Conservation (phyloP, 2,797 vertebrate species). For the Brachyalestes nurse region DNA sequence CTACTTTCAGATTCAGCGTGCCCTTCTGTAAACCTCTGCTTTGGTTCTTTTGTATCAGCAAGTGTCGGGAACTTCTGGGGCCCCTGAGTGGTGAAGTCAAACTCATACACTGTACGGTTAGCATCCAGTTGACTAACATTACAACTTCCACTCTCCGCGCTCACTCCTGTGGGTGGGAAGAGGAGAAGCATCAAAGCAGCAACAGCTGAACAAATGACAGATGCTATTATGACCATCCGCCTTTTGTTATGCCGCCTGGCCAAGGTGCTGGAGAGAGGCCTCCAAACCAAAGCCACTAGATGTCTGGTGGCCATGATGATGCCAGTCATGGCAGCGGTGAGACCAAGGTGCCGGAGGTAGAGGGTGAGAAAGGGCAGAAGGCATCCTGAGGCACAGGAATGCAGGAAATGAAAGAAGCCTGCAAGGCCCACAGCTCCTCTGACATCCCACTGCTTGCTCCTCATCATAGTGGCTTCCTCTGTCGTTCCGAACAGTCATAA, state of each 20-base stretch:
- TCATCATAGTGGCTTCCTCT: conserved; percentile 66
- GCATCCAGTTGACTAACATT: conserved; percentile 58
- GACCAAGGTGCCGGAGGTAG: conserved; percentile 84
- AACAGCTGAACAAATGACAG: conserved; percentile 76
- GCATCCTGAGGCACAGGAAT: conserved; percentile 77
- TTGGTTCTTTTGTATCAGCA: conserved; percentile 19
- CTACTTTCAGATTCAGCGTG: not conserved
- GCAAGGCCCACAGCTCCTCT: conserved; percentile 79
- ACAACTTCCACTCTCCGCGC: conserved; percentile 59
- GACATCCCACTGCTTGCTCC: conserved; percentile 83
- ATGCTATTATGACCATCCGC: conserved; percentile 73
- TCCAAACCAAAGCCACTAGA: conserved; percentile 77
- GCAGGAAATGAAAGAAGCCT: conserved; percentile 80
- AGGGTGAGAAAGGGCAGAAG: conserved; percentile 87
- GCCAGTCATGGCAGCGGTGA: conserved; percentile 82
- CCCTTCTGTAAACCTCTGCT: not conserved
- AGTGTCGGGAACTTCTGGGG: not conserved
- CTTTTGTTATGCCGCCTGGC: conserved; percentile 77
- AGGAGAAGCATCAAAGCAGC: conserved; percentile 78
- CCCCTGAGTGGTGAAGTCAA: not conserved
- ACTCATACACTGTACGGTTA: not conserved
- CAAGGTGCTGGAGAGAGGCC: conserved; percentile 75
- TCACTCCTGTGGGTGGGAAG: conserved; percentile 65
- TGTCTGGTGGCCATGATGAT: conserved; percentile 81
- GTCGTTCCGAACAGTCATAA: not conserved